These are phyloP conservation scores for Ptychodera flava DNA, from an alignment of 35 echinoderm and acorn worm species.

Conservation along the genomic window DNA sequence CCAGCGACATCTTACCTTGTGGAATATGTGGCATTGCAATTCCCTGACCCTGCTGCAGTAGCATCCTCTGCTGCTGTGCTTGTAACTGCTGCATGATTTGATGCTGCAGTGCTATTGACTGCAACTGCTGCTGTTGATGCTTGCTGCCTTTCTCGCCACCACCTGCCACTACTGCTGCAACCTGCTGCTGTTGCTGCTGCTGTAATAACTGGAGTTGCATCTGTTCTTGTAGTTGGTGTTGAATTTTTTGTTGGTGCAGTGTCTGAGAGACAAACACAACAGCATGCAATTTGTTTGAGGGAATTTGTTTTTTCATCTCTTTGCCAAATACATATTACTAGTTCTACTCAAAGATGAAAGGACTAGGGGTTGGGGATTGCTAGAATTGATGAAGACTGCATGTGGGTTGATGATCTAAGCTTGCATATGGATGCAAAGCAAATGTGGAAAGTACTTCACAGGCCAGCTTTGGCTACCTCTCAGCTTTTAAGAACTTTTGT, in stretches of 20 bases:
- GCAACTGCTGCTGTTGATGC: slow-evolving; percentile 16
- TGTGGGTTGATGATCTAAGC: no score
- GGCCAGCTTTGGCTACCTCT: no score
- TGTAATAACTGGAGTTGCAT: slow-evolving; percentile 14
- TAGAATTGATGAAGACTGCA: neutral
- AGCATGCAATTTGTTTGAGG: neutral
- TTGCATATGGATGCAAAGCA: no score
- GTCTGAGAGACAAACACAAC: neutral
- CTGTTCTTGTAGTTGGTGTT: neutral
- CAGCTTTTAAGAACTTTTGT: no score
- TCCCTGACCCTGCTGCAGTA: slow-evolving; percentile 2
- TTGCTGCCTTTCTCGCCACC: neutral
- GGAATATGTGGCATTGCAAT: neutral
- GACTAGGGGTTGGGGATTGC: neutral
- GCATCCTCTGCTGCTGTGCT: neutral
- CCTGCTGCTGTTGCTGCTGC: neutral
- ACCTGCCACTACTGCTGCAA: neutral
- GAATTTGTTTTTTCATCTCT: neutral
- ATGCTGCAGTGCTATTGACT: slow-evolving; percentile 13
- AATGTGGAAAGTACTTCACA: no score
- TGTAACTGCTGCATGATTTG: slow-evolving; percentile 6
- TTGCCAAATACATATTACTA: neutral
- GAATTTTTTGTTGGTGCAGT: neutral
- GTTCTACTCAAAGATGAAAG: neutral
- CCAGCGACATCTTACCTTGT: slow-evolving; percentile 17